These are phyloP conservation scores for Criorhina ranunculi DNA, from an alignment of 2,888 invertebrate genomes.

Conservation along the genomic window DNA sequence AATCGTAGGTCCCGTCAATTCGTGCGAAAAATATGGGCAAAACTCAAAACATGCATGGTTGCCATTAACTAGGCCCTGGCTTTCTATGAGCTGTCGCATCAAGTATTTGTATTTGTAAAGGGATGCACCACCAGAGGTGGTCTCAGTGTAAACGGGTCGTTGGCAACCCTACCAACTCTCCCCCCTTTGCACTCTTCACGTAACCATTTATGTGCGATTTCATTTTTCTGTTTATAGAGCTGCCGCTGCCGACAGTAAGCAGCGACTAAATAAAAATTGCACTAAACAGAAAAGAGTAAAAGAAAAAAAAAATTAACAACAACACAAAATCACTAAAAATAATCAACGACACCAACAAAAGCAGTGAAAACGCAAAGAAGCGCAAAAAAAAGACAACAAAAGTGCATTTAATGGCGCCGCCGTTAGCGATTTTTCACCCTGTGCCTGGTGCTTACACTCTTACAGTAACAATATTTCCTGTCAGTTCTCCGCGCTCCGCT, in stretches of 20 bases:
- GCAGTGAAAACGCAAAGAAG: conserved; percentile 42
- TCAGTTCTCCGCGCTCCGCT: conserved; percentile 11
- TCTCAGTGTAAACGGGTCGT: not conserved
- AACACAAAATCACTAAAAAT: conserved; percentile 67
- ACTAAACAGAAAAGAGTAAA: conserved; percentile 28
- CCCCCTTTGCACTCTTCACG: not conserved
- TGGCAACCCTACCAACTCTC: conserved; percentile 10
- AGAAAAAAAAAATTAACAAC: conserved; percentile 22
- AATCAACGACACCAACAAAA: conserved; percentile 51
- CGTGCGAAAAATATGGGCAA: no score
- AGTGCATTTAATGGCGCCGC: conserved; percentile 72
- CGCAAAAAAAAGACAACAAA: conserved; percentile 59
- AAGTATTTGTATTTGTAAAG: no score
- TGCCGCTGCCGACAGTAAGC: conserved; percentile 1
- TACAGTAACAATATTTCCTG: conserved; percentile 50
- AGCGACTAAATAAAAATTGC: conserved; percentile 28
- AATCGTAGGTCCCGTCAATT: no score
- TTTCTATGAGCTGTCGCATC: no score
- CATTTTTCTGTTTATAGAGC: conserved; percentile 4
- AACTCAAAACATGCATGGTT: no score
- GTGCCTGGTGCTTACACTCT: no score
- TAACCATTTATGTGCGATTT: conserved; percentile 1
- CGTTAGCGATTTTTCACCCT: conserved; percentile 59
- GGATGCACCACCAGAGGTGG: no score
- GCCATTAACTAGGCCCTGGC: no score